Evolutionary conservation across 1,140 invertebrate genomes (phyloP).

Genomic region (Antheraea pernyi): DNA sequence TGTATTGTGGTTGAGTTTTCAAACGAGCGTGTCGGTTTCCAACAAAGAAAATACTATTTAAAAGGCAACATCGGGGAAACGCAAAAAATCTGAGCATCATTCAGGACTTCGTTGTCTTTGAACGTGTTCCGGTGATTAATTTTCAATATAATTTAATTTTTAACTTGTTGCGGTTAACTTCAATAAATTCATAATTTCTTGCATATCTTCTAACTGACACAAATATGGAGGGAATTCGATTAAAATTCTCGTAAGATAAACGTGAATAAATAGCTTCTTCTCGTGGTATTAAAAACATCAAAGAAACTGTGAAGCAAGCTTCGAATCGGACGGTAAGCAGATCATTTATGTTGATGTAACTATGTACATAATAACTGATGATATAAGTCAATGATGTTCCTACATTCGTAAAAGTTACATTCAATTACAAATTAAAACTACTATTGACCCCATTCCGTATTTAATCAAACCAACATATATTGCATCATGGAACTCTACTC

Average conservation of each 20-base stretch:
- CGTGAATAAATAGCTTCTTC: too few relatives aligned
- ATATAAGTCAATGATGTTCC: too few relatives aligned
- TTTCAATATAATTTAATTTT: background rate
- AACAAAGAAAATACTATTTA: constrained; percentile 36
- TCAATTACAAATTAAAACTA: too few relatives aligned
- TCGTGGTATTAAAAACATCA: too few relatives aligned
- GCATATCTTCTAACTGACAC: background rate
- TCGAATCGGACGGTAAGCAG: too few relatives aligned
- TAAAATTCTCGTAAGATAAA: background rate
- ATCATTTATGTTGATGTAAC: too few relatives aligned
- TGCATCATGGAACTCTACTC: too few relatives aligned
- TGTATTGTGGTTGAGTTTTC: background rate
- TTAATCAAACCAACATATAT: too few relatives aligned
- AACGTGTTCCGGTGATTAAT: constrained; percentile 9
- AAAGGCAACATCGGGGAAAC: constrained; percentile 18
- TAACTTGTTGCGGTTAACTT: background rate
- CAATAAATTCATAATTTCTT: background rate
- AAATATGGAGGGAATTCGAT: background rate
- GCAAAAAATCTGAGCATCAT: constrained; percentile 18
- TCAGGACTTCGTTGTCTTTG: constrained; percentile 10
- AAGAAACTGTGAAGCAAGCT: too few relatives aligned
- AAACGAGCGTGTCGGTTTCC: constrained; percentile 31
- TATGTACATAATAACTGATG: too few relatives aligned
- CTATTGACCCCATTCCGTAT: too few relatives aligned
- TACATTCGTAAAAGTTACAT: too few relatives aligned